Base-by-base conservation (phyloP, 2,113 vertebrate species). In the Miniopterus natalensis region DNA sequence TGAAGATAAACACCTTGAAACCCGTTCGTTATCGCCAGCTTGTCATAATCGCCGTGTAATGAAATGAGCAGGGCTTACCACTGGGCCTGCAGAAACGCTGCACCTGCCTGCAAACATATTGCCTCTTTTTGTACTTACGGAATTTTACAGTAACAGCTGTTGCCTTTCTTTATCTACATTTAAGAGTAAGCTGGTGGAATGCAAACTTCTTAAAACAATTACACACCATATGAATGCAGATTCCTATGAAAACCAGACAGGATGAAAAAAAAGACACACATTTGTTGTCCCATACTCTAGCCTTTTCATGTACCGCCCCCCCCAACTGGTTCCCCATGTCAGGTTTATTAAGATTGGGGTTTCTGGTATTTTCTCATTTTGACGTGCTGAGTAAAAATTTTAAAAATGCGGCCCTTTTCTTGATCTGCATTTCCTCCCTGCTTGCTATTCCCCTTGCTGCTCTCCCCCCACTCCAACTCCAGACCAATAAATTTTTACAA, bases 301-400 rank as follows among this genome's bases (percentile, higher is more conserved):
- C 25, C 53, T 71, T 31, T 36, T n/a, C 61, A 23, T 13, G 15
- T 3, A 21, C 74, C 53, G 12, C 55, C 83, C 36, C 9, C 9
- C 63, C 53, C 45, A 29, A 18, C 61, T 11, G 10, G 36, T 25
- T 55, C 65, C 49, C 79, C 12, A 4, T 2, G 47, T 53, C 21
- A 73, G 61, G 65, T 18, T 90, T 74, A 87, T 53, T 47, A 74
- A 90, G 42, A 68, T 3, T 31, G 84, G 6, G 18, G 8, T 11
- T 57, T 95, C 29, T 18, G 14, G 17, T 68, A 87, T 85, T 90
- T 90, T 93, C 65, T 89, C 71, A 47, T 88, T 93, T 93, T 63
- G 53, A 91, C 49, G 59, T 78, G 91, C 94, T 78, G 15, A 45
- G 80, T 78, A 53, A 87, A 92, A 59, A 36, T 18, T n/a, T 51